These are phyloP conservation scores for Vicugna pacos DNA, from an alignment of 2,113 vertebrate genomes.

Conservation along the genomic window DNA sequence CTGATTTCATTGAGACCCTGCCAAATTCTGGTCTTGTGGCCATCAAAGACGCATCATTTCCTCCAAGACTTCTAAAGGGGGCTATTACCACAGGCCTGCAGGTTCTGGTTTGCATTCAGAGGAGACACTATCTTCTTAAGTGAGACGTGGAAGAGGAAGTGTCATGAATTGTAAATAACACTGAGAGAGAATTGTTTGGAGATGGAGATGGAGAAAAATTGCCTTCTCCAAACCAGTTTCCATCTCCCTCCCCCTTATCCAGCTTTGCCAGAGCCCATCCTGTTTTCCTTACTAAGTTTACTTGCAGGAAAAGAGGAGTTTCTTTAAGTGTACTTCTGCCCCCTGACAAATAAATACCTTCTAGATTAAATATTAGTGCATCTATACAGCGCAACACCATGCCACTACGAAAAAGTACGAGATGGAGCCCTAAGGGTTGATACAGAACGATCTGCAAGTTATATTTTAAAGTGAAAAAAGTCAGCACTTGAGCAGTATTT, in stretches of 20 bases:
- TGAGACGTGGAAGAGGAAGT: slow-evolving; percentile 67
- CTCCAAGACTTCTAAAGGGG: slow-evolving; percentile 60
- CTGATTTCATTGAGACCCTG: slow-evolving; percentile 47
- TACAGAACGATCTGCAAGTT: not conserved
- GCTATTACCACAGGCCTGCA: slow-evolving; percentile 44
- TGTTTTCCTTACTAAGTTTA: slow-evolving; percentile 52
- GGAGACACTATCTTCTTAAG: slow-evolving; percentile 68
- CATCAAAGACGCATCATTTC: slow-evolving; percentile 72
- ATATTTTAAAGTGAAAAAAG: not conserved
- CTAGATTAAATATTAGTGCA: not conserved
- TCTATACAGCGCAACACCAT: not conserved
- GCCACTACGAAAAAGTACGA: not conserved
- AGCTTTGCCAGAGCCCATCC: not conserved
- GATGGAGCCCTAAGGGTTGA: not conserved
- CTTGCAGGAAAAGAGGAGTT: not conserved
- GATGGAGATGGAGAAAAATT: not conserved
- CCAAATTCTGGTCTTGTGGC: slow-evolving; percentile 57
- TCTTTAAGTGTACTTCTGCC: not conserved
- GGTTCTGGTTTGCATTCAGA: slow-evolving; percentile 73
- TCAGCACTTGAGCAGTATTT: not conserved
- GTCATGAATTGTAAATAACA: slow-evolving; percentile 70
- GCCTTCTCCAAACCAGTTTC: slow-evolving; percentile 6
- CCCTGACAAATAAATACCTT: not conserved
- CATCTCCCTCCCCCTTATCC: not conserved
- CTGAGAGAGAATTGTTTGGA: slow-evolving; percentile 47